Evolutionary conservation across 2,797 vertebrate species (phyloP), one percentile per base, ranked within the genome.

Genomic region (Uromys caudimaculatus): DNA sequence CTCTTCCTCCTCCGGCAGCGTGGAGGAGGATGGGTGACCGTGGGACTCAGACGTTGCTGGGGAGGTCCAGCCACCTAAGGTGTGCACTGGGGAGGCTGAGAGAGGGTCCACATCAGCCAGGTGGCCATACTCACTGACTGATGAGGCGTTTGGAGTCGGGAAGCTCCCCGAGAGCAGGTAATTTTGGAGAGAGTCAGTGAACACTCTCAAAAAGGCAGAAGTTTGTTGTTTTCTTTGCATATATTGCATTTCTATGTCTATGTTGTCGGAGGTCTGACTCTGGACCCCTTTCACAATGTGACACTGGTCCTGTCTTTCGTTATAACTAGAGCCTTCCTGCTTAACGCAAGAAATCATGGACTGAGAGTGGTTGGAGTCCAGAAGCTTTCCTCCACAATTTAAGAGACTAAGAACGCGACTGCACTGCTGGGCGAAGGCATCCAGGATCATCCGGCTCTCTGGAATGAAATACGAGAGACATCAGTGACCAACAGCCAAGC

Each of bases 371-470:
- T 96, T 98, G 91, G 98, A 98, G 97, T 99, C 99, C 98, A 99
- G 98, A 84, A 99, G 99, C 92, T 99, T 99, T 82, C 99, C 99
- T 75, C 99, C 99, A 98, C 98, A 99, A 97, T 99, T 99, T 96
- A 99, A 99, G 93, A 99, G 99, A 97, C 99, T 99, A 96, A 99
- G 99, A 94, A 99, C 99, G n/a, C 99, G 99, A 98, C 99, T 99
- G 98, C 99, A 99, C 85, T 99, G 99, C 97, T 99, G 99, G 92
- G 99, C 99, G 96, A 99, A 99, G 97, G 99, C 99, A 97, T 99
- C 99, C 98, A 99, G 97, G 97, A 99, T 99, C 98, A 99, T 99
- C 35, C 99, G 99, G 97, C 99, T 99, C 98, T 99, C 99, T 99
- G 98, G 52, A 97, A 98, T 93, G 62, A 96, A 96, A 98, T 41